Evolutionary conservation across 2,113 vertebrate genomes (phyloP).

Genomic region (Seriola aureovittata): DNA sequence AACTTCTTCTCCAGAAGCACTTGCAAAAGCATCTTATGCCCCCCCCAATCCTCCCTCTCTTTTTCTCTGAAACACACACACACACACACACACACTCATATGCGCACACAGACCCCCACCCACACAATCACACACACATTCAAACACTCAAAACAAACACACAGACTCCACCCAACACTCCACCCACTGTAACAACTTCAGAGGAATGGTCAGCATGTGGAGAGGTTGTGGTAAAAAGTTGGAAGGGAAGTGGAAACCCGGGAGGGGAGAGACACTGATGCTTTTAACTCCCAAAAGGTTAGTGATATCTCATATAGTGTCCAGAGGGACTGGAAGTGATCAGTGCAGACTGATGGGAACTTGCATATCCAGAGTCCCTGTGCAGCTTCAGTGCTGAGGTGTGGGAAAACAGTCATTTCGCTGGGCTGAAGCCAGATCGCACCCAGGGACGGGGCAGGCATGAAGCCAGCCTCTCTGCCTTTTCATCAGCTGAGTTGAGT

Average conservation of each 20-base stretch:
- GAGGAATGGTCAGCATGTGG: slow-evolving; percentile 80
- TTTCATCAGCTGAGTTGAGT: slow-evolving; percentile 36
- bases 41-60: slow-evolving; percentile 10
- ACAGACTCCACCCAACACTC: slow-evolving; percentile 71
- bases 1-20: slow-evolving; percentile 27
- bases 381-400: slow-evolving; percentile 32
- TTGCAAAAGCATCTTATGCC: slow-evolving; percentile 23
- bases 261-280: slow-evolving; percentile 18
- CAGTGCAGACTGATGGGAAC: slow-evolving; percentile 51
- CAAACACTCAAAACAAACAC: slow-evolving; percentile 76
- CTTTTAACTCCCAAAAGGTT: slow-evolving; percentile 50
- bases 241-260: slow-evolving; percentile 45
- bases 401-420: slow-evolving; percentile 45
- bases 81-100: slow-evolving; percentile 22
- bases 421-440: slow-evolving; percentile 50
- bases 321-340: slow-evolving; percentile 37
- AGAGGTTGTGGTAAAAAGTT: slow-evolving; percentile 61
- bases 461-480: slow-evolving; percentile 26
- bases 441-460: slow-evolving; percentile 16
- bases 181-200: slow-evolving; percentile 76
- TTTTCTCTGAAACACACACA: slow-evolving; percentile 36
- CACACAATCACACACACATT: slow-evolving; percentile 61
- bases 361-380: slow-evolving; percentile 26
- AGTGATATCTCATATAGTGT: slow-evolving; percentile 33
- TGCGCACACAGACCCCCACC: slow-evolving; percentile 55